Percentiles rank a stretch among this genome's conserved stretches.
Conservation (phyloP, 2,888 invertebrate species). For the Spisula solida region DNA sequence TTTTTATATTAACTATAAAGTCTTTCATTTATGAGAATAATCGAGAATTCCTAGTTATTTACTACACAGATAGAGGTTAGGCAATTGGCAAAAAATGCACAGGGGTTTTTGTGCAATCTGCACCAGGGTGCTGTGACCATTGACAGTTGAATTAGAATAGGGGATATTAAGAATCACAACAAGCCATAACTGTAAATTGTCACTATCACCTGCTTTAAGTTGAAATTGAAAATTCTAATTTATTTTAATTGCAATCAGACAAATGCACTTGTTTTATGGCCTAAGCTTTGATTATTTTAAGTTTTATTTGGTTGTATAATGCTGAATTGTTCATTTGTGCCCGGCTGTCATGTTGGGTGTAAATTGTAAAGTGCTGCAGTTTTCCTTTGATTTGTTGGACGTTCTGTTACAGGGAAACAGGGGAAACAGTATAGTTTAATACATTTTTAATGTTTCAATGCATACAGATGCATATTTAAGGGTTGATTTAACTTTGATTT, state of each 20-base stretch:
- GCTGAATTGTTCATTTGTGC: not conserved
- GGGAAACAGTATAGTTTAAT: not conserved
- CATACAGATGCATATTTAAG: constrained; percentile 11
- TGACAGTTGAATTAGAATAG: not conserved
- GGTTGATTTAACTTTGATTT: not conserved
- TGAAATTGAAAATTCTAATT: constrained; percentile 30
- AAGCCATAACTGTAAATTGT: constrained; percentile 17
- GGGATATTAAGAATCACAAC: not conserved
- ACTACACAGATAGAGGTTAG: constrained; percentile 20
- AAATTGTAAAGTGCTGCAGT: not conserved
- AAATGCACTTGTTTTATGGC: constrained; percentile 16
- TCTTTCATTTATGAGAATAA: constrained; percentile 34
- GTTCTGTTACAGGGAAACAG: not conserved
- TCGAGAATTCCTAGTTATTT: constrained; percentile 26
- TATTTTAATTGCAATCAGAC: constrained; percentile 18
- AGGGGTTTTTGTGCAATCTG: constrained; percentile 9
- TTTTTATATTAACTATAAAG: constrained; percentile 42
- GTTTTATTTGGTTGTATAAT: not conserved
- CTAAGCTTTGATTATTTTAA: constrained; percentile 3
- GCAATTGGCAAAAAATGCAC: constrained; percentile 13
- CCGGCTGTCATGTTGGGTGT: not conserved
- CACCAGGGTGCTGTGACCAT: constrained; percentile 4
- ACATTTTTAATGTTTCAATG: constrained; percentile 28
- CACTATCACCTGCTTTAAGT: constrained; percentile 6
- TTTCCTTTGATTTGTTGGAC: constrained; percentile 11